Base-by-base conservation (phyloP, 2,888 invertebrate genomes). In the Stenolophus ochropezus region DNA sequence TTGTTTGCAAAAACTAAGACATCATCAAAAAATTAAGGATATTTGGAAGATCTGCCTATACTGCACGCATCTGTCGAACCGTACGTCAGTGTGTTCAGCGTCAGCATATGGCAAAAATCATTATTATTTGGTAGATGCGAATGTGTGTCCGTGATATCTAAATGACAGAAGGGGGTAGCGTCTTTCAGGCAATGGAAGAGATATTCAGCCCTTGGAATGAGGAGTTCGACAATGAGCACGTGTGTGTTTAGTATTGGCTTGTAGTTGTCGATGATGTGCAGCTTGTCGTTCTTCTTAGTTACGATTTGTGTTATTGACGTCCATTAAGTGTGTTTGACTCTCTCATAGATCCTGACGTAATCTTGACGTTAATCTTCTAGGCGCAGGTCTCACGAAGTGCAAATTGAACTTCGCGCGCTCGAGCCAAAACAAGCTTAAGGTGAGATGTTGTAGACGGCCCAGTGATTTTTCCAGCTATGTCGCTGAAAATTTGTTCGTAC, bases 251-350 rank as follows among this genome's bases (percentile, higher is more conserved):
- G 25, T 5, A 83, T 83, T 6, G 84, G 56, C 42, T 84, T 84
- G 69, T 83, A 84, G 51, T 84, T 83, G 27, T 83, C 83, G 1
- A 83, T 84, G 47, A 82, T 84, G 0, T 80, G 23, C 8, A 82
- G 6, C 42, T 82, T 77, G 1, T 82, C 82, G 33, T 82, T 81
- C 56, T 84, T 83, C 51, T 51, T 51, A 16, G 16, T 5, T 1
- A 51, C 51, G 6, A 84, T 78, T 61, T 83, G 84, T 4, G 82
- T 83, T 18, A 82, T 83, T 27, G 82, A 83, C 3, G 82, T 83
- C 83, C 83, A 84, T 56, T 84, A 53, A 2, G 82, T 84, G 58
- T 82, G 79, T 4, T 84, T 81, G 1, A 85, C 82, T 51, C 65
- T 80, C 73, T 84, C 65, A 78, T 84, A 84, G 20, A 83, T 81